These are phyloP conservation scores for Clarias macrocephalus DNA, from an alignment of 2,113 vertebrate genomes.

Conservation along the genomic window DNA sequence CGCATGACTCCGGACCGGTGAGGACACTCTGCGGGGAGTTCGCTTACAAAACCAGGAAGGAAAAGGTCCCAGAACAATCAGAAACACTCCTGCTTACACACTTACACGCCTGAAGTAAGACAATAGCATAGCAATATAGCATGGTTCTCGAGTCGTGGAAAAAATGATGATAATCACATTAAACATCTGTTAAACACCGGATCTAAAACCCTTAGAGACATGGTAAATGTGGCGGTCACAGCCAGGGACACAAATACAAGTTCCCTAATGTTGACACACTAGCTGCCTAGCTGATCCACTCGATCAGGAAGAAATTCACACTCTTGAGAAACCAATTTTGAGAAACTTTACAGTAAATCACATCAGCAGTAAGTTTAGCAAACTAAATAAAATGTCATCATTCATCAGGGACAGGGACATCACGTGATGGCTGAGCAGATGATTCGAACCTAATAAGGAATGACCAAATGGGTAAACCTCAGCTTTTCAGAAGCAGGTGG, in stretches of 20 bases:
- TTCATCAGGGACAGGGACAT: not conserved
- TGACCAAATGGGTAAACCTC: conserved; percentile 11
- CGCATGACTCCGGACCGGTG: not conserved
- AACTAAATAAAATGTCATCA: conserved; percentile 5
- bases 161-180: not conserved
- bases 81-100: not conserved
- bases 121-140: conserved; percentile 14
- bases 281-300: not conserved
- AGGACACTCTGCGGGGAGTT: conserved; percentile 8
- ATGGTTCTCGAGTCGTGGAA: not conserved
- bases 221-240: not conserved
- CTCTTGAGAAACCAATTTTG: not conserved
- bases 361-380: not conserved
- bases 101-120: conserved; percentile 3
- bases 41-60: conserved; percentile 45
- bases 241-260: not conserved
- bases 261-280: not conserved
- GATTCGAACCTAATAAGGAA: conserved; percentile 37
- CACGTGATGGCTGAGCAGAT: conserved; percentile 1
- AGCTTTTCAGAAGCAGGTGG: conserved; percentile 46
- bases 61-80: conserved; percentile 40
- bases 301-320: not conserved
- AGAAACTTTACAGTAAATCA: not conserved
- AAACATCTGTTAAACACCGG: not conserved
- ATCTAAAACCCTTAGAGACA: not conserved